phyloP scores from a whole-genome alignment of 30 jellyfish, hydroid and myxozoan species.

The Phacellophora camtschatica region DNA sequence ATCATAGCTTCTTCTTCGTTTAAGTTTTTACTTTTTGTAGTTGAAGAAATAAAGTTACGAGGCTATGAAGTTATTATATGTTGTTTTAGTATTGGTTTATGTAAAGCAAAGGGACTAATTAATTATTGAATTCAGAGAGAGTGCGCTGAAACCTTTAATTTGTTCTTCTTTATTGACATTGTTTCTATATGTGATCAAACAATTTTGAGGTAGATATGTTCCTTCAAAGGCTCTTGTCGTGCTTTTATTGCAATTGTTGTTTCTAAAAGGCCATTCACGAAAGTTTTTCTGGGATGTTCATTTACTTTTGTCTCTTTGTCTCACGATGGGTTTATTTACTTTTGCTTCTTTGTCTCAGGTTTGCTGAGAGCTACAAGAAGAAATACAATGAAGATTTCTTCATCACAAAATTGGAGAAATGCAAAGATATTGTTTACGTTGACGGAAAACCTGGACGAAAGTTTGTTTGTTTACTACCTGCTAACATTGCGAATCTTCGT shows the following conservation, averaged over 20 bases:
- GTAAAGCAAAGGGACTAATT: neutral
- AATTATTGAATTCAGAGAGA: neutral
- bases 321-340: neutral
- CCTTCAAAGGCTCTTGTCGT: no score
- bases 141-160: neutral
- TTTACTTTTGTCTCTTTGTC: neutral
- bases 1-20: no score
- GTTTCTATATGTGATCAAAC: no score
- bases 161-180: no score
- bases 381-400: constrained; percentile 7
- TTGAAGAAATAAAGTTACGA: no score
- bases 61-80: no score
- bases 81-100: no score
- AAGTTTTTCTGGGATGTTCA: no score
- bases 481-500: constrained; percentile 18
- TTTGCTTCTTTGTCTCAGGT: neutral
- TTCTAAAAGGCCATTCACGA: no score
- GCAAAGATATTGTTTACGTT: constrained; percentile 58
- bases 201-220: no score
- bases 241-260: no score
- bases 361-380: constrained; percentile 5
- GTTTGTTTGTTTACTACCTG: constrained; percentile 37
- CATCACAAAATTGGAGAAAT: constrained; percentile 9
- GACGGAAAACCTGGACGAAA: constrained; percentile 85
- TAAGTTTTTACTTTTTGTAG: no score